phyloP scores from a whole-genome alignment of 2,888 invertebrate genomes.

The Coremacera marginata region DNA sequence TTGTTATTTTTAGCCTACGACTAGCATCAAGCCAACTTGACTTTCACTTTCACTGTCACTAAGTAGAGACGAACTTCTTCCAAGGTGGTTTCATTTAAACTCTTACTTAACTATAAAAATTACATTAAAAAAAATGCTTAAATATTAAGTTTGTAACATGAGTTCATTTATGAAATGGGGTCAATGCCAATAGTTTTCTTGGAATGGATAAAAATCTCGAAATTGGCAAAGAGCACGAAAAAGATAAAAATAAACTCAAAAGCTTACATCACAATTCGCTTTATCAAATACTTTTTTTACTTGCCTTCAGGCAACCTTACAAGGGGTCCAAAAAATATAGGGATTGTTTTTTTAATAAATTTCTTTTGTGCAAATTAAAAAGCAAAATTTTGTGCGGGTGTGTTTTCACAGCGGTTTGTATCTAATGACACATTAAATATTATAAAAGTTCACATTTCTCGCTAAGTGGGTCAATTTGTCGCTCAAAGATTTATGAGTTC shows the following conservation, averaged over 20 bases:
- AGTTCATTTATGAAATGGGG: not conserved
- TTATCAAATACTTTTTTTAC: not conserved
- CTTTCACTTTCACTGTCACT: constrained; percentile 11
- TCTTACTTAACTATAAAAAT: not conserved
- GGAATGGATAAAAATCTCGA: not conserved
- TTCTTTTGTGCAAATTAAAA: too few relatives aligned
- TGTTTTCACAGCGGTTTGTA: too few relatives aligned
- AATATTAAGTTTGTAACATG: not conserved
- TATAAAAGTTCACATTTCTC: not conserved
- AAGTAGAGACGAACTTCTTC: not conserved
- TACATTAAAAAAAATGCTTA: not conserved
- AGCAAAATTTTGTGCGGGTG: too few relatives aligned
- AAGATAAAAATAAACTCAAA: not conserved
- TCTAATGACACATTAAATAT: not conserved
- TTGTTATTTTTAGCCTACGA: not conserved
- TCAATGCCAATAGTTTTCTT: constrained; percentile 16
- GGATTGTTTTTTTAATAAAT: too few relatives aligned
- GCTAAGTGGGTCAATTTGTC: constrained; percentile 15
- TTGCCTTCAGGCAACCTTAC: not conserved
- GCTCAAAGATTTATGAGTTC: constrained; percentile 21
- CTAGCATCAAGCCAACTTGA: not conserved
- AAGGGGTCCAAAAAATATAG: not conserved
- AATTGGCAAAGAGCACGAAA: not conserved
- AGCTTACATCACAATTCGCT: not conserved
- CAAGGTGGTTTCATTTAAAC: not conserved